Base-by-base conservation (phyloP, 2,888 invertebrate species). In the Byasa hedistus region DNA sequence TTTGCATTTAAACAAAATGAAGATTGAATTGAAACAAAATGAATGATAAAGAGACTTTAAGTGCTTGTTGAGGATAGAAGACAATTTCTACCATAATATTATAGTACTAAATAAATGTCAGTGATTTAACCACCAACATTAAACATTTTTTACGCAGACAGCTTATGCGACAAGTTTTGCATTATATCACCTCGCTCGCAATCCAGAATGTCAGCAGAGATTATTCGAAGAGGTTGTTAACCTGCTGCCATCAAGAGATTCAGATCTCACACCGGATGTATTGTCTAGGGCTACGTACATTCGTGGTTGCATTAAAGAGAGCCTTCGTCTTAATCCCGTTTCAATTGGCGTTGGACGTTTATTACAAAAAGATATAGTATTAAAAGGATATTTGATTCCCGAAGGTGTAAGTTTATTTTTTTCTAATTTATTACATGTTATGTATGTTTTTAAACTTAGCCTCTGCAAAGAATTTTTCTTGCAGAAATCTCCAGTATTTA, bases 221-320 rank as follows among this genome's bases (percentile, higher is more conserved):
- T 80, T 97, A 10, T 93, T 92, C 71, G 77, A 92, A 57, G 98
- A 98, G 86, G 86, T 95, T 0, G 69, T 74, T 3, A 76, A 75
- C 1, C 82, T 96, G 21, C 79, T 97, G 22, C 93, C 94, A 0
- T 75, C 83, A 51, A 79, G 86, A 48, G 79, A 92, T 61, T 86
- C 92, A 48, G 72, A 84, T 0, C 85, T 96, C 0, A 94, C 94
- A 0, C 79, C 92, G 2, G 94, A 94, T 51, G 84, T 92, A 2
- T 57, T 94, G 55, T 83, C 89, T 2, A 92, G 94, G 64, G 95
- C 97, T 19, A 84, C 89, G 0, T 98, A 96, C 78, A 90, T 96
- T 0, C 95, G 96, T 79, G 95, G 96, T 55, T 95, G 95, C 72
- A 86, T 98, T 1, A 98, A 98, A 81, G 98, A 98, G 85, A 94